A percentile compares a stretch with the other conserved stretches of the same genome.
These are phyloP conservation scores for Lonchura striata DNA, from an alignment of 2,113 vertebrate genomes.

Conservation along the genomic window DNA sequence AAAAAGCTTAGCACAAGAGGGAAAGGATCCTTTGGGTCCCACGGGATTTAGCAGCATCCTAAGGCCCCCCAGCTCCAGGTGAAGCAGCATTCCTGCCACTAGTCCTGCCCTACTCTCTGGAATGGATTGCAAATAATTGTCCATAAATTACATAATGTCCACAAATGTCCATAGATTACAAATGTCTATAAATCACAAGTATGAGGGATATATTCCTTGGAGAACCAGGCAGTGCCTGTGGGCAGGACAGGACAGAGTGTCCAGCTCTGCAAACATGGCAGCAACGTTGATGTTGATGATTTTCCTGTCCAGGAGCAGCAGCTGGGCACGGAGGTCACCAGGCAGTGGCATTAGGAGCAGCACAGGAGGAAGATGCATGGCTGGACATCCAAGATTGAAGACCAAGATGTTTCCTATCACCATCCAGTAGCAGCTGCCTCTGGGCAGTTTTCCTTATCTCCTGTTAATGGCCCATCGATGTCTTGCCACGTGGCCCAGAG, in stretches of 20 bases:
- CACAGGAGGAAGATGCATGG: not conserved
- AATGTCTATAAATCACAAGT: not conserved
- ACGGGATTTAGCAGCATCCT: not conserved
- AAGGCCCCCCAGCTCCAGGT: not conserved
- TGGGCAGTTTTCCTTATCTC: too few species aligned
- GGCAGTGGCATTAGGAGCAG: not conserved
- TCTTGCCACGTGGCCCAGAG: too few species aligned
- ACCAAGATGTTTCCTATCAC: too few species aligned
- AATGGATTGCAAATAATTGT: too few species aligned
- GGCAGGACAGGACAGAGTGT: not conserved
- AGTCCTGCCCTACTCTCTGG: not conserved
- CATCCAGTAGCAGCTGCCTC: too few species aligned
- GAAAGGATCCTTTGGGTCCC: not conserved
- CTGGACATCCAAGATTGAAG: too few species aligned
- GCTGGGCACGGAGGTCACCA: not conserved
- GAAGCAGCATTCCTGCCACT: not conserved
- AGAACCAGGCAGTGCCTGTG: not conserved
- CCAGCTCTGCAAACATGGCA: not conserved
- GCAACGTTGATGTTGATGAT: slow-evolving; percentile 6
- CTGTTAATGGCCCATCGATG: too few species aligned
- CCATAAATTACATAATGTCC: too few species aligned
- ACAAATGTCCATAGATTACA: not conserved
- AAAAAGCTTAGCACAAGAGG: not conserved
- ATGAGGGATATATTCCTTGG: not conserved
- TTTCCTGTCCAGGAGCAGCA: slow-evolving; percentile 19